Percentiles rank a stretch among this genome's conserved stretches.
phyloP scores from a whole-genome alignment of 2,113 vertebrate genomes.

The Isurus oxyrinchus region DNA sequence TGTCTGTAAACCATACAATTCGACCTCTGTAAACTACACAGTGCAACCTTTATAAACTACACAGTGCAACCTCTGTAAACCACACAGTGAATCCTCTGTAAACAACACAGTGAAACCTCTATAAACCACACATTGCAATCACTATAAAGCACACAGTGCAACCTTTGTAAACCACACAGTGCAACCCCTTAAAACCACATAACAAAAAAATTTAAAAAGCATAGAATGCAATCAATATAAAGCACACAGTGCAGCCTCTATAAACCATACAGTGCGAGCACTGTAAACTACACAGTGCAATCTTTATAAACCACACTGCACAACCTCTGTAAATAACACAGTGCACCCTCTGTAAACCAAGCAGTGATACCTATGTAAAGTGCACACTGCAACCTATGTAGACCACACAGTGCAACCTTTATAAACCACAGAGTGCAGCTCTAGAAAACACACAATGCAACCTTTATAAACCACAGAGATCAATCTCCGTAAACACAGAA shows the following conservation, averaged over 20 bases:
- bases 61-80: no score
- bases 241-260: not conserved
- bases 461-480: no score
- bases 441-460: no score
- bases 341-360: not conserved
- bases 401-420: not conserved
- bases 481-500: not conserved
- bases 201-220: not conserved
- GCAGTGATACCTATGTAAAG: not conserved
- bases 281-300: slow-evolving; percentile 53
- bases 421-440: no score
- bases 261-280: slow-evolving; percentile 53
- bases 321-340: not conserved
- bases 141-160: not conserved
- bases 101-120: slow-evolving; percentile 40
- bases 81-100: not conserved
- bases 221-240: not conserved
- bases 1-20: no score
- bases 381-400: not conserved
- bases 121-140: not conserved
- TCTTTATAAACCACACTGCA: not conserved
- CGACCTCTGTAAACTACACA: slow-evolving; percentile 49
- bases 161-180: not conserved
- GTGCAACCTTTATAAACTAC: not conserved
- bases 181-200: not conserved